phyloP scores from a whole-genome alignment of 2,888 invertebrate species.

The Nymphalis c-album region DNA sequence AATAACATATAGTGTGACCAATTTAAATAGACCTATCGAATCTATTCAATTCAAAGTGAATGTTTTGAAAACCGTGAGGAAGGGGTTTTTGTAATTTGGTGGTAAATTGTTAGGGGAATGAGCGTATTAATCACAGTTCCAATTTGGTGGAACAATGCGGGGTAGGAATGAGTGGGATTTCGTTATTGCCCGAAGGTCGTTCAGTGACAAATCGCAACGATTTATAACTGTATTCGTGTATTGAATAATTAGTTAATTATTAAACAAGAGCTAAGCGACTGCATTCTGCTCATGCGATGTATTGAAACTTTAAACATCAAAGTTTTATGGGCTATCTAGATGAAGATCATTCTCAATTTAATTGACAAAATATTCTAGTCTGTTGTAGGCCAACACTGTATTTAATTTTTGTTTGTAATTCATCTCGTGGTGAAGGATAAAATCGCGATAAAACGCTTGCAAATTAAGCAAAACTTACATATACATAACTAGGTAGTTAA shows the following conservation, averaged over 20 bases:
- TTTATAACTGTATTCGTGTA: constrained; percentile 27
- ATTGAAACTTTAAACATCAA: too few relatives aligned
- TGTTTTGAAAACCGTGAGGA: constrained; percentile 31
- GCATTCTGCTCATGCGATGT: too few relatives aligned
- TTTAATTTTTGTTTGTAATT: too few relatives aligned
- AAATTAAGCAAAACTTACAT: too few relatives aligned
- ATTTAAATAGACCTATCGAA: constrained; percentile 42
- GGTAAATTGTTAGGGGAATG: constrained; percentile 70
- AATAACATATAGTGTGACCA: constrained; percentile 47
- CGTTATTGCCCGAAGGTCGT: constrained; percentile 48
- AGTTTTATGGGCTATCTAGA: too few relatives aligned
- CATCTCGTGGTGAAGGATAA: too few relatives aligned
- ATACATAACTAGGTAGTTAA: too few relatives aligned
- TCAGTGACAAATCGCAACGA: constrained; percentile 38
- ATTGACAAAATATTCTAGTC: too few relatives aligned
- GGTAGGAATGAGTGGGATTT: constrained; percentile 57
- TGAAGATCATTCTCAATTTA: too few relatives aligned
- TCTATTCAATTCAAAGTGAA: constrained; percentile 41
- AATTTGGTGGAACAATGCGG: constrained; percentile 76
- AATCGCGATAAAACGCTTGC: too few relatives aligned
- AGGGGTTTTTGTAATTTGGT: constrained; percentile 54
- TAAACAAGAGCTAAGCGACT: too few relatives aligned
- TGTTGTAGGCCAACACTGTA: too few relatives aligned
- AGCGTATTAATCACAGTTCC: constrained; percentile 77
- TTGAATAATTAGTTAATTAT: constrained; percentile 3